phyloP scores from a whole-genome alignment of 2,113 vertebrate genomes.

The Myanophis thanlyinensis region DNA sequence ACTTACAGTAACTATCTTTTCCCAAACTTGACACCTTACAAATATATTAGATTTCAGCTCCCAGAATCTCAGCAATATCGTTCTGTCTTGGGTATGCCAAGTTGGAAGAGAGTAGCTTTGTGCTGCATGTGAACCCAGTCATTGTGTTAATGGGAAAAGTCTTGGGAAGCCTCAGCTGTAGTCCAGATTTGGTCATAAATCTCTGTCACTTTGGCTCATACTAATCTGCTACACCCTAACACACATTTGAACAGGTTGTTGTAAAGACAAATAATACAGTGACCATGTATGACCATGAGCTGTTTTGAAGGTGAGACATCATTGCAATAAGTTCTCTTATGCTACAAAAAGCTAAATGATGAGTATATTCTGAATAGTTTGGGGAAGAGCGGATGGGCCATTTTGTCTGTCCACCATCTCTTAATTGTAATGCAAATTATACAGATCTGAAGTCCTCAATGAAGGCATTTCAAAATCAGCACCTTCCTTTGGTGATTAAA shows the following conservation, averaged over 20 bases:
- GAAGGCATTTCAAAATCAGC: background rate
- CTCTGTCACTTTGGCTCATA: background rate
- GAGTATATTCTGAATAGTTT: background rate
- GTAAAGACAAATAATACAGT: background rate
- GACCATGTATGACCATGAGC: background rate
- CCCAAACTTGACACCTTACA: background rate
- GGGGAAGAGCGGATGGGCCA: rapidly evolving
- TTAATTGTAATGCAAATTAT: background rate
- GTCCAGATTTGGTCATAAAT: background rate
- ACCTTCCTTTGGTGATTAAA: background rate
- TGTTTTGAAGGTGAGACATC: background rate
- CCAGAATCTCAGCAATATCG: background rate
- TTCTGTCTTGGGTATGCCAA: background rate
- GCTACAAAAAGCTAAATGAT: background rate
- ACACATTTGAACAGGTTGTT: background rate
- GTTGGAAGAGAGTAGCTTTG: background rate
- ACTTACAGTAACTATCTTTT: background rate
- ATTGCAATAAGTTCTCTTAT: background rate
- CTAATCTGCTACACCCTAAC: background rate
- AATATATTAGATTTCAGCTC: background rate
- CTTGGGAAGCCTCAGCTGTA: background rate
- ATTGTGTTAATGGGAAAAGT: background rate
- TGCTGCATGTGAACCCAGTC: background rate
- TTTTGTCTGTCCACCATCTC: background rate
- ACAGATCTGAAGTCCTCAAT: background rate